Evolutionary conservation across 2,113 vertebrate genomes (phyloP).

Genomic region (Scophthalmus maximus): DNA sequence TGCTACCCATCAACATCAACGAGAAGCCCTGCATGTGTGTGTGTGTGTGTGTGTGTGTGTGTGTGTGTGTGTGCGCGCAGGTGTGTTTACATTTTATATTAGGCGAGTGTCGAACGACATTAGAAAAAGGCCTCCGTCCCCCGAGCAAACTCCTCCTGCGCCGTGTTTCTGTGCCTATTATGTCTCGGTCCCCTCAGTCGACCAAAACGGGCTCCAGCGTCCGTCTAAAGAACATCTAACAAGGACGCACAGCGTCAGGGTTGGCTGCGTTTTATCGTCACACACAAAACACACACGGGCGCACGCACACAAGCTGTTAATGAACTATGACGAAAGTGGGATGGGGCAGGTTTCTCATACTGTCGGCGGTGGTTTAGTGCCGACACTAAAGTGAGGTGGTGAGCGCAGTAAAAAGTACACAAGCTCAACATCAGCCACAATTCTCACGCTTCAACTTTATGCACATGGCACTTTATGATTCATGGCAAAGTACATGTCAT

Average conservation of each 20-base stretch:
- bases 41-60: constrained; percentile 17
- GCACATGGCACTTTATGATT: too few species aligned
- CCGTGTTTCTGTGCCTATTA: constrained; percentile 14
- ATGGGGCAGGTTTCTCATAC: not conserved
- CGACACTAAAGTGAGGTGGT: too few species aligned
- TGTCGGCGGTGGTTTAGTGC: too few species aligned
- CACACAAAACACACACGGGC: not conserved
- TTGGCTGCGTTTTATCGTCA: not conserved
- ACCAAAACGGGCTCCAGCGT: not conserved
- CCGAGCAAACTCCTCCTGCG: not conserved
- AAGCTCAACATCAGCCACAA: too few species aligned
- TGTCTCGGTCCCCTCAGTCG: constrained; percentile 13
- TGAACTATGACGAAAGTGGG: not conserved
- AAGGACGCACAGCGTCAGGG: constrained; percentile 4
- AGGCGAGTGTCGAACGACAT: constrained; percentile 43
- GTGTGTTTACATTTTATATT: constrained; percentile 46
- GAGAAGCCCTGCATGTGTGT: not conserved
- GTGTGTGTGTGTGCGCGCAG: not conserved
- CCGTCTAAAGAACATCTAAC: constrained; percentile 2
- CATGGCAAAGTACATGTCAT: too few species aligned
- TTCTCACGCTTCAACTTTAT: too few species aligned
- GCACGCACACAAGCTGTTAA: not conserved
- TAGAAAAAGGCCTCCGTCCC: constrained; percentile 31
- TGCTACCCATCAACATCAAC: constrained; percentile 18
- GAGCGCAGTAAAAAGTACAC: too few species aligned